These are phyloP conservation scores for Otus sunia DNA, from an alignment of 2,113 vertebrate genomes.

Conservation along the genomic window DNA sequence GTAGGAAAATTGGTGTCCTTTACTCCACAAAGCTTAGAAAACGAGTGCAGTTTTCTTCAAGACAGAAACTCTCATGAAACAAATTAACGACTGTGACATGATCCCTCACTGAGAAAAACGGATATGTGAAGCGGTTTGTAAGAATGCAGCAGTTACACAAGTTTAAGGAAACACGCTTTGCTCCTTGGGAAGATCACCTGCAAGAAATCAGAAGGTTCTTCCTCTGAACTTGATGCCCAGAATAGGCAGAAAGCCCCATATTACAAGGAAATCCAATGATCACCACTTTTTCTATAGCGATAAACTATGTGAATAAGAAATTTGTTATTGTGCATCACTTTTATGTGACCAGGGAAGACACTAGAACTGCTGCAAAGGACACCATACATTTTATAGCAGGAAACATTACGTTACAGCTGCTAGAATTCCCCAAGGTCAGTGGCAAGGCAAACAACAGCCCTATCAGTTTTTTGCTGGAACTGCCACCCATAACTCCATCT, in stretches of 20 bases:
- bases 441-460: not conserved
- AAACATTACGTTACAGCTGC: not conserved
- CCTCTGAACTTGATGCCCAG: not conserved
- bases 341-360: not conserved
- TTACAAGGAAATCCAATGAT: not conserved
- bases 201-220: not conserved
- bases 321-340: not conserved
- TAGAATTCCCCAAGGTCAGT: not conserved
- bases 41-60: not conserved
- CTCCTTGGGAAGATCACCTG: not conserved
- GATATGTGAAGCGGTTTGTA: not conserved
- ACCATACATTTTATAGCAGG: not conserved
- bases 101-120: not conserved
- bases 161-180: not conserved
- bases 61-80: not conserved
- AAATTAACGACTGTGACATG: not conserved
- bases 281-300: not conserved
- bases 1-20: not conserved
- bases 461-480: not conserved
- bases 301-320: not conserved
- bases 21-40: not conserved
- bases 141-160: not conserved
- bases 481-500: not conserved
- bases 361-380: not conserved
- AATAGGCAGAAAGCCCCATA: not conserved